Evolutionary conservation across 2,113 vertebrate species (phyloP).

Genomic region (Puma concolor): DNA sequence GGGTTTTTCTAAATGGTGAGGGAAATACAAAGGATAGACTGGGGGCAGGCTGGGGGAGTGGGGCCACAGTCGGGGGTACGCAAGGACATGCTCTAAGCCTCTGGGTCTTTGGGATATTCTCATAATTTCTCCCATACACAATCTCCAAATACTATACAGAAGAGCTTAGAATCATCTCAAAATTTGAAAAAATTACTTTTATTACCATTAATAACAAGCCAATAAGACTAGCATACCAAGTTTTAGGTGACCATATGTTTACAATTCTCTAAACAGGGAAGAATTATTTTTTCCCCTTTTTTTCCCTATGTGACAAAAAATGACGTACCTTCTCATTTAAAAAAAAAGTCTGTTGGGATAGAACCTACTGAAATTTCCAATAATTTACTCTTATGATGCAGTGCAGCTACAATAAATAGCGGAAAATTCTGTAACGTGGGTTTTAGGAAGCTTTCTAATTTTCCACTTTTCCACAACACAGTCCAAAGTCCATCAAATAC

Average conservation of each 20-base stretch:
- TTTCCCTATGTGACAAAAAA: neutral
- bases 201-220: neutral
- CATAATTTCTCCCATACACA: neutral
- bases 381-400: neutral
- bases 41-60: rapidly evolving
- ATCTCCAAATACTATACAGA: neutral
- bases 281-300: neutral
- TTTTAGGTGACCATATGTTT: neutral
- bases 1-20: neutral
- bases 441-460: neutral
- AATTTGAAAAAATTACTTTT: neutral
- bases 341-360: neutral
- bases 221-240: neutral
- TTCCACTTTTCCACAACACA: neutral
- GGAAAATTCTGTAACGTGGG: neutral
- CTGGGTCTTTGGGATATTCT: rapidly evolving
- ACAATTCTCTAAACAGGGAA: neutral
- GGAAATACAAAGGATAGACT: neutral
- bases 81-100: rapidly evolving
- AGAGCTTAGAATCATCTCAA: neutral
- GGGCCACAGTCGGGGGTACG: neutral
- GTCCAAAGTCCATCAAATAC: neutral
- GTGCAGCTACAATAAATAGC: neutral
- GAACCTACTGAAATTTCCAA: neutral
- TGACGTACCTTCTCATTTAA: neutral